Base-by-base conservation (phyloP, 2,797 vertebrate genomes). In the Sebastiscus tertius region DNA sequence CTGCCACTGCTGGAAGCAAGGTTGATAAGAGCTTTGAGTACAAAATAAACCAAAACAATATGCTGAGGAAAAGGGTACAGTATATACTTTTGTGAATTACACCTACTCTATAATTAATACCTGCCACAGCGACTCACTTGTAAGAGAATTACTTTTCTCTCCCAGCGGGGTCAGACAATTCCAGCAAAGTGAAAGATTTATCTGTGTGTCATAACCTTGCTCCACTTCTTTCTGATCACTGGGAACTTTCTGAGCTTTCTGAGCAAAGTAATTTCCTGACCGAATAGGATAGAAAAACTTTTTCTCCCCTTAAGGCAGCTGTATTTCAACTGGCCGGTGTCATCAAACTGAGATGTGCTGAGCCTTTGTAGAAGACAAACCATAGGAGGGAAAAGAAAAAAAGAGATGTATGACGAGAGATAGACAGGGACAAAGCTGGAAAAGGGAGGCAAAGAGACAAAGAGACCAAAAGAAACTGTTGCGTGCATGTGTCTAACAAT, bases 31-130 rank as follows among this genome's bases (percentile, higher is more conserved):
- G 20, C 14, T 0, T 6, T 24, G 18, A 7, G 20, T 56, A 46
- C 2, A 9, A 64, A 71, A 62, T 18, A 70, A 63, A 63, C 5
- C n/a, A 7, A 49, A 72, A 46, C 60, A 62, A 68, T 13, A 5
- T 33, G 34, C 13, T 70, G 24, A 70, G 18, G 24, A 20, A 69
- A 49, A 64, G 70, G 11, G 0, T 36, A 34, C 54, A 77, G n/a
- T 61, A 36, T 33, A 75, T 33, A 39, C 13, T 18, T 80, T 65
- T 71, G 42, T 72, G 54, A 86, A 69, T 76, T 54, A 84, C 66
- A 79, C 63, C 46, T 61, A n/a, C 75, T 80, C 67, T 82, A 79
- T 79, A 77, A 85, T 84, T 79, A 80, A 88, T 72, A 86, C 67
- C 36, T 83, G 49, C 12, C 2, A 64, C 31, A 54, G 39, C 61